Evolutionary conservation across 2,113 vertebrate species (phyloP), one percentile per base, ranked within the genome.

Genomic region (Rousettus leschenaultii): DNA sequence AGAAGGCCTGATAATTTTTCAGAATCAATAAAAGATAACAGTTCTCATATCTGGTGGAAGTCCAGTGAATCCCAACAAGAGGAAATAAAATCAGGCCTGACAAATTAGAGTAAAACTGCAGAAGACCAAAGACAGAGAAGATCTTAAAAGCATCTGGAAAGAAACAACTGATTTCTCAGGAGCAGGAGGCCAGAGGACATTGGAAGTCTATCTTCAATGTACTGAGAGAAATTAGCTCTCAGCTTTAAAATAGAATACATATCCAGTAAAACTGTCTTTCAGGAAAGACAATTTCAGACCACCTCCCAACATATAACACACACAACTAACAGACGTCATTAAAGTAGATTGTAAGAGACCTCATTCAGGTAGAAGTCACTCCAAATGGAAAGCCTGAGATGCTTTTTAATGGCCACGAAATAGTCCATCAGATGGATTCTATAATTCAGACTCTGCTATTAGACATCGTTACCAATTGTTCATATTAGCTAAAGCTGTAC

Each of bases 171-270:
- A 85, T 92, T 96, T 92, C 84, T 65, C 45, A 92, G 53, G 6
- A 96, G 51, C 43, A 92, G 96, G 80, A 94, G 96, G 84, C 45
- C 55, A 84, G 74, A 84, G 57, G 82, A 91, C 53, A 88, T 11
- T 91, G 80, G 75, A 92, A 94, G 95, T 77, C 33, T 92, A 2
- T 80, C 45, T 75, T 97, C n/a, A 70, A 0, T 74, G 22, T 77
- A 86, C 38, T 96, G 38, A 90, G 92, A 87, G 16, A 91, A 92
- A 94, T 74, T 73, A 84, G 59, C 84, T 96, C 43, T 94, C 24
- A 91, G 5, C 80, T 40, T 96, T 92, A 70, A 89, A 95, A 88
- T 87, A 90, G 19, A 78, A 89, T 93, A 30, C 19, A 26, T 82
- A 48, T 74, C 65, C 84, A 79, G 33, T 84, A 91, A 86, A 95